These are phyloP conservation scores for Zhengitettix transpicula DNA, from an alignment of 2,888 invertebrate genomes.

Conservation along the genomic window DNA sequence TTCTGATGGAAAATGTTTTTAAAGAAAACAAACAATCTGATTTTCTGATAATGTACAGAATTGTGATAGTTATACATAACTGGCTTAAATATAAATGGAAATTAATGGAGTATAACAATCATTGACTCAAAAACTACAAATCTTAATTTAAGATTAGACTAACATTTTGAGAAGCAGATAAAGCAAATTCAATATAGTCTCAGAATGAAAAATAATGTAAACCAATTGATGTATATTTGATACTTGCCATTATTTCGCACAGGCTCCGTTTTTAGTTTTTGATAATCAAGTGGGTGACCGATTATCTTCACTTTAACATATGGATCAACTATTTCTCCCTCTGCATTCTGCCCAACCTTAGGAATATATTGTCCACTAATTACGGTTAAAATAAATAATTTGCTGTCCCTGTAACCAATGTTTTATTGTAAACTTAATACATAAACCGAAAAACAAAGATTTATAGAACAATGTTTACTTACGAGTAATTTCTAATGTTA, in stretches of 20 bases:
- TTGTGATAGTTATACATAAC: too few relatives aligned
- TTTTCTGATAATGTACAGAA: too few relatives aligned
- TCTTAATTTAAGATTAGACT: background rate
- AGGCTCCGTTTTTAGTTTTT: constrained; percentile 27
- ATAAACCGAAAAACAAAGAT: background rate
- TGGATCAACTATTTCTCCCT: constrained; percentile 35
- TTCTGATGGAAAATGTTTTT: too few relatives aligned
- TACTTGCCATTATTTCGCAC: constrained; percentile 34
- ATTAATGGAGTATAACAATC: too few relatives aligned
- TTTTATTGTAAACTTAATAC: background rate
- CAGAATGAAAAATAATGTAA: background rate
- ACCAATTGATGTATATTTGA: background rate
- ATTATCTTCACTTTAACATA: constrained; percentile 31
- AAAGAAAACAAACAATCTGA: too few relatives aligned
- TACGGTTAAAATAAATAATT: constrained; percentile 22
- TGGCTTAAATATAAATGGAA: too few relatives aligned
- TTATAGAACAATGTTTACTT: background rate
- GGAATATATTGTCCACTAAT: constrained; percentile 40
- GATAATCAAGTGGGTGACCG: constrained; percentile 26
- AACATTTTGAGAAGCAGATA: background rate
- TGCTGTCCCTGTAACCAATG: constrained; percentile 6
- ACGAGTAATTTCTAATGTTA: constrained; percentile 1
- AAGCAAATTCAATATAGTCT: background rate
- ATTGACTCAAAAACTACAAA: background rate
- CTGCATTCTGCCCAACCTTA: constrained; percentile 21